Base-by-base conservation (phyloP, 2,797 vertebrate genomes). In the Crocodylus rhombifer region DNA sequence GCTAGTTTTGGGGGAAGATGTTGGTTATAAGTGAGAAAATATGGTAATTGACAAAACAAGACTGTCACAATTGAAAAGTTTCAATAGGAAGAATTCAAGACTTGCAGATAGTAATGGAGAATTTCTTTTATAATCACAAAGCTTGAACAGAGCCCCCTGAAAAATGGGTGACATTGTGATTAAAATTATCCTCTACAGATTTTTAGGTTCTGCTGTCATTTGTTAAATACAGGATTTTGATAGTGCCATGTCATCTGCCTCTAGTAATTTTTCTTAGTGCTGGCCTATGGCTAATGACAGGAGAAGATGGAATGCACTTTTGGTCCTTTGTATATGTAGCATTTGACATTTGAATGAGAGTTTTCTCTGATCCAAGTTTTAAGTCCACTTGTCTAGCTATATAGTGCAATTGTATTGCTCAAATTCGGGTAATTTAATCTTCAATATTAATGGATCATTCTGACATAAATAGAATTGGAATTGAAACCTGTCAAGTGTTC, bases 381-480 rank as follows among this genome's bases (percentile, higher is more conserved):
- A 77, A 93, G 90, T 87, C 90, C 91, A 94, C 71, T 95, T 94
- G 55, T 92, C 91, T 93, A 81, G 60, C 61, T 80, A 25, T 91
- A 94, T 94, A 96, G 78, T 82, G 69, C 36, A 91, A 80, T 67
- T 92, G 23, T 89, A 90, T 96, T 94, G 89, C 89, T 96, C 87
- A 77, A 96, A 91, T 96, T 97, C 82, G 96, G 82, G 77, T 96
- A 95, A 96, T 94, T 87, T 96, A 80, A 86, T 95, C 91, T 95
- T 94, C 90, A 95, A 63, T 93, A 97, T 97, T 97, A 97, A 97
- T 96, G 93, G 95, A 90, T 95, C 93, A 95, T 97, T 97, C 90
- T 97, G 94, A 97, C 92, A 96, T 96, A 97, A 97, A 97, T 88
- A 97, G 94, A 97, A 97, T 90, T 95, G 82, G 81, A 97, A 97